phyloP scores from a whole-genome alignment of 1,140 invertebrate species.

The Cyphomyrmex costatus region DNA sequence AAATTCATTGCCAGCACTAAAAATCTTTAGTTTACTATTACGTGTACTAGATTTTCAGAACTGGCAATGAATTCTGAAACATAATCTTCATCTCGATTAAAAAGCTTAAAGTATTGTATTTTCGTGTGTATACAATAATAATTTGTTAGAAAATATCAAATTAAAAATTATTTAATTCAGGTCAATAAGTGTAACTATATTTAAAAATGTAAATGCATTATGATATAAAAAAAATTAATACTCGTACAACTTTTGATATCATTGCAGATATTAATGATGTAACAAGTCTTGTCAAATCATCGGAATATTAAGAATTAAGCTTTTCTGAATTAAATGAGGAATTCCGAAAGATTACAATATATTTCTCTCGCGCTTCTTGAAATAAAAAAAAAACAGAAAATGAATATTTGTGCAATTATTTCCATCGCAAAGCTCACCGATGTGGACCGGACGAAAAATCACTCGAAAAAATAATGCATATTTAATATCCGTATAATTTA shows the following conservation, averaged over 20 bases:
- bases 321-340: not conserved
- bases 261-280: not conserved
- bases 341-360: conserved; percentile 16
- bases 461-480: conserved; percentile 53
- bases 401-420: conserved; percentile 53
- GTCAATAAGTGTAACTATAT: not conserved
- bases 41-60: no score
- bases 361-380: conserved; percentile 21
- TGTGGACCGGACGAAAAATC: conserved; percentile 43
- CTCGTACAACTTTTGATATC: not conserved
- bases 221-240: not conserved
- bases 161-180: not conserved
- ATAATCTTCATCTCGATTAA: not conserved
- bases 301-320: not conserved
- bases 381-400: conserved; percentile 50
- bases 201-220: conserved; percentile 14
- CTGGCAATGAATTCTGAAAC: no score
- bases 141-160: not conserved
- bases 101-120: not conserved
- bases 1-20: no score
- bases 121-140: not conserved
- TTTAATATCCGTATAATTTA: conserved; percentile 64
- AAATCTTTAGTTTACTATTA: no score
- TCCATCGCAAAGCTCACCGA: conserved; percentile 24
- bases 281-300: not conserved